Percentiles rank a stretch among this genome's conserved stretches.
Evolutionary conservation across 1,140 invertebrate species (phyloP).

Genomic region (Heliothis subflexa): DNA sequence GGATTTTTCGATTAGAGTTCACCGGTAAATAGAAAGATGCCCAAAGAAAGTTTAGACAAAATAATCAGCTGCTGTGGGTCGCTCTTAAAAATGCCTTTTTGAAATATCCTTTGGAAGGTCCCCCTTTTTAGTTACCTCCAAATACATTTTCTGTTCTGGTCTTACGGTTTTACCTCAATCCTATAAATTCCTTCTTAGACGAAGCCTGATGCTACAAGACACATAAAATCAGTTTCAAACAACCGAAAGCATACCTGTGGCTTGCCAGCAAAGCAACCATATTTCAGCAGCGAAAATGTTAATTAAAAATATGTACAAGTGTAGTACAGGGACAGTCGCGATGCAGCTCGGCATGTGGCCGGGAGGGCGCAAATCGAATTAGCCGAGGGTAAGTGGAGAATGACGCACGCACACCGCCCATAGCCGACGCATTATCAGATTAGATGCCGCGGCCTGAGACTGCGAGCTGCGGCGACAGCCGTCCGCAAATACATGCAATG

Average conservation of each 20-base stretch:
- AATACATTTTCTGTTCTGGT: too few relatives aligned
- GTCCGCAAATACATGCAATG: conserved; percentile 58
- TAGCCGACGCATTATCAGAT: conserved; percentile 81
- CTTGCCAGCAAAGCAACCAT: background rate
- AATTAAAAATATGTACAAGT: conserved; percentile 76
- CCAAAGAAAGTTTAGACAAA: too few relatives aligned
- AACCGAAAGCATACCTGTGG: background rate
- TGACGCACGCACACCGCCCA: conserved; percentile 70
- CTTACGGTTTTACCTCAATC: too few relatives aligned
- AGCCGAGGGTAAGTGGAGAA: conserved; percentile 60
- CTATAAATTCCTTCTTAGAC: too few relatives aligned
- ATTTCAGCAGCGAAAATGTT: conserved; percentile 53
- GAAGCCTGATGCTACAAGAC: too few relatives aligned
- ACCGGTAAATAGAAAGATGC: too few relatives aligned
- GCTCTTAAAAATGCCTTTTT: too few relatives aligned
- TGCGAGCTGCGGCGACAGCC: conserved; percentile 51
- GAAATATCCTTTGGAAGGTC: too few relatives aligned
- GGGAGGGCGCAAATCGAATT: conserved; percentile 76
- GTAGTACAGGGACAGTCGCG: conserved; percentile 61
- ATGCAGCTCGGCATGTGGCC: conserved; percentile 73
- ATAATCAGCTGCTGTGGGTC: too few relatives aligned
- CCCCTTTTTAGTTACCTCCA: too few relatives aligned
- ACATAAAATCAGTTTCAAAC: background rate
- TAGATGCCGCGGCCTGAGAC: conserved; percentile 60
- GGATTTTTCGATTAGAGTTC: background rate